Conservation (phyloP, 2,888 invertebrate species). For the Apantesis nais region DNA sequence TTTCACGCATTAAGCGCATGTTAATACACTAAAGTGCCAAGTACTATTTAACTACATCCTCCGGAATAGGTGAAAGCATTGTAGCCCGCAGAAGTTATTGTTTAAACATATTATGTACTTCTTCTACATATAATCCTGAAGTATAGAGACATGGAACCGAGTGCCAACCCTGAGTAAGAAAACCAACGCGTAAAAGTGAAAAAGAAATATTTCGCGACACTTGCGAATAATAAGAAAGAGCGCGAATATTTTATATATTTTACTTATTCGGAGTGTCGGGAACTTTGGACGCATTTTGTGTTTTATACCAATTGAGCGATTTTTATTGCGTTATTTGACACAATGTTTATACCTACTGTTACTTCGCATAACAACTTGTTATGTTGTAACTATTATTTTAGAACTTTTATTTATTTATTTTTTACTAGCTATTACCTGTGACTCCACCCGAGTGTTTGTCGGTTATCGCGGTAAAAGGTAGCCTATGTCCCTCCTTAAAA, state of each 20-base stretch:
- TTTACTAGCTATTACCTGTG: too few species aligned
- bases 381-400: too few species aligned
- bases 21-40: background rate
- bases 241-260: conserved; percentile 44
- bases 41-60: too few species aligned
- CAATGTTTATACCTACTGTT: background rate
- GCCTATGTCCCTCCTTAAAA: too few species aligned
- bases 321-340: conserved; percentile 21
- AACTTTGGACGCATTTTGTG: conserved; percentile 11
- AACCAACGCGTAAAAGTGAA: conserved; percentile 32
- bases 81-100: too few species aligned
- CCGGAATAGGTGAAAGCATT: too few species aligned
- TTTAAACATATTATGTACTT: too few species aligned
- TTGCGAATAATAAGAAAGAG: conserved; percentile 29
- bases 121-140: background rate
- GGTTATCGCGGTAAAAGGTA: too few species aligned
- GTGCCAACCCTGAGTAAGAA: conserved; percentile 42
- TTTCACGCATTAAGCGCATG: background rate
- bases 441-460: too few species aligned
- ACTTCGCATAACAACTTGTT: background rate
- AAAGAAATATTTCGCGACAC: conserved; percentile 52
- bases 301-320: conserved; percentile 20
- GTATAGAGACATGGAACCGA: too few species aligned
- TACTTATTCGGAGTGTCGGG: conserved; percentile 28
- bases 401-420: background rate